Base-by-base conservation (phyloP, 2,888 invertebrate species). In the Rhynchonema sp. region DNA sequence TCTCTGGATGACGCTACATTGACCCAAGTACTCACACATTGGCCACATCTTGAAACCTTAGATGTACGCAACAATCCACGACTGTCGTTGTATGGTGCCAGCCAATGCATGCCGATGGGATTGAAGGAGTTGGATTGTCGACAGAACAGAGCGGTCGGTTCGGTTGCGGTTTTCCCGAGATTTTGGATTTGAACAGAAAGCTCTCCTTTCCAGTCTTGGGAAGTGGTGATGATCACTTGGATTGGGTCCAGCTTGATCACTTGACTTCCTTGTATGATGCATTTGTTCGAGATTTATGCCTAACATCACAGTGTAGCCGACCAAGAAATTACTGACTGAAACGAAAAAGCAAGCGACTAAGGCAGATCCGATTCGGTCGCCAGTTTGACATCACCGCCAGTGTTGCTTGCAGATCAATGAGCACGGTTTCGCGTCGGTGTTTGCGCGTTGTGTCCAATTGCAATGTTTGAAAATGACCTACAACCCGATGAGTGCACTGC, bases 1-100 rank as follows among this genome's bases (percentile, higher is more conserved):
- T 22, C n/a, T 13, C 27, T 59, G 54, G 59, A 59, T 54, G 59
- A 59, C 26, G 13, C 20, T 9, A 26, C 29, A 13, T 29, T 59
- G 30, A 13, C 29, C 6, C 30, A 28, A 9, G 2, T 20, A 22
- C 17, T 59, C 2, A 6, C 17, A 17, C 9, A 54, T 27, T 54
- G 27, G 54, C 54, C 3, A 2, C 9, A 54, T 30, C 30, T 59
- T 2, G 54, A 59, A 59, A 54, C 30, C 28, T 54, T 59, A 22
- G 23, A n/a, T 30, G 29, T 54, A 2, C 59, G 54, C 23, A 54
- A 59, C 30, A 59, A 59, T 25, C 27, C 26, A n/a, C 13, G 38
- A 22, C 29, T 59, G 2, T 22, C 22, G 17, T 23, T 59, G 54
- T 25, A 46, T n/a, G 22, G 46, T 22, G 26, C n/a, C 27, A 6